Percentiles rank a stretch among this genome's conserved stretches.
phyloP scores from a whole-genome alignment of 1,140 invertebrate species.

The Heliconius melpomene region DNA sequence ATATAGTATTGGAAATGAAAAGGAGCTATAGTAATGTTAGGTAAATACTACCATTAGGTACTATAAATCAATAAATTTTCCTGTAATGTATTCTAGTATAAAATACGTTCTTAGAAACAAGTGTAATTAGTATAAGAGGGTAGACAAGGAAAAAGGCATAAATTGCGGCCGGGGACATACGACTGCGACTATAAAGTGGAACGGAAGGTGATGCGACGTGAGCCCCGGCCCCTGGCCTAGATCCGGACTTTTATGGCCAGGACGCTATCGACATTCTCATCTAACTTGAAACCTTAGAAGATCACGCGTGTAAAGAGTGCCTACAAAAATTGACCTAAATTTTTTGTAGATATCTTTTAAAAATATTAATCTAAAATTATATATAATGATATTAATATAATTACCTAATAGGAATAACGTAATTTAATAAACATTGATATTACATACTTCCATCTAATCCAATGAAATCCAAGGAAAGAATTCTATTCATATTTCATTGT shows the following conservation, averaged over 20 bases:
- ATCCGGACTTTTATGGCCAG: slow-evolving; percentile 72
- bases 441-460: no score
- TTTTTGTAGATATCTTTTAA: slow-evolving; percentile 11
- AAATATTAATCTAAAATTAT: no score
- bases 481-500: no score
- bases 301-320: slow-evolving; percentile 53
- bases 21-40: no score
- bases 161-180: slow-evolving; percentile 45
- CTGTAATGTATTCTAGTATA: not conserved
- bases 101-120: slow-evolving; percentile 28
- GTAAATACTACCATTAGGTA: not conserved
- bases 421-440: no score
- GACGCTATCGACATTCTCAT: slow-evolving; percentile 73
- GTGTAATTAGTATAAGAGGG: slow-evolving; percentile 45
- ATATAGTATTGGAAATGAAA: not conserved
- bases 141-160: slow-evolving; percentile 43
- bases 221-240: slow-evolving; percentile 62
- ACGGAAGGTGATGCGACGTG: slow-evolving; percentile 67
- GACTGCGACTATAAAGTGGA: slow-evolving; percentile 61
- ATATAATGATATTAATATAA: no score
- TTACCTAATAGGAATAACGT: no score
- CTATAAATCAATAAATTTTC: not conserved
- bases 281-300: slow-evolving; percentile 69
- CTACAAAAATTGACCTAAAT: slow-evolving; percentile 64
- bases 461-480: no score